These are phyloP conservation scores for Sinelater perroti DNA, from an alignment of 2,888 invertebrate genomes.

Conservation along the genomic window DNA sequence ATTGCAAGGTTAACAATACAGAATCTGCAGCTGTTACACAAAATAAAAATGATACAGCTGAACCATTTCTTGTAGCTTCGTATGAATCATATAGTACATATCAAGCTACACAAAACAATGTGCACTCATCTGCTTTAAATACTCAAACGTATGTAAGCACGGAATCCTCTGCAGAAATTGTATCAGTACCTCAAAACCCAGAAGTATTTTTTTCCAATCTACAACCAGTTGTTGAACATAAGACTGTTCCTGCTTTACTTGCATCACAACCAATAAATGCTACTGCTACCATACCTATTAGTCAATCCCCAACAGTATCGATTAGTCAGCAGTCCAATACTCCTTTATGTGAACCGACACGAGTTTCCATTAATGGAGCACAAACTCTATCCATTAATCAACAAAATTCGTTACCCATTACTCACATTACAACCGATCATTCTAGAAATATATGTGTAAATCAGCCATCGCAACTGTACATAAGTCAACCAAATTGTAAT, in stretches of 20 bases:
- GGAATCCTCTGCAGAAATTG: conserved; percentile 51
- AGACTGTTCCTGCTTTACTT: conserved; percentile 13
- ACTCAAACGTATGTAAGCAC: conserved; percentile 53
- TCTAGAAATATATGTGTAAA: conserved; percentile 50
- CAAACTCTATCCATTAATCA: conserved; percentile 28
- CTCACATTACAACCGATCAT: conserved; percentile 21
- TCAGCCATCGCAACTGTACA: conserved; percentile 50
- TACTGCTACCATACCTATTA: conserved; percentile 15
- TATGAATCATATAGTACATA: conserved; percentile 52
- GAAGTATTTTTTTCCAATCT: conserved; percentile 38
- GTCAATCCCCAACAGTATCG: conserved; percentile 21
- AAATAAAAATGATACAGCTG: conserved; percentile 42
- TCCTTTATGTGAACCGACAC: conserved; percentile 16
- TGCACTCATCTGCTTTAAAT: conserved; percentile 56
- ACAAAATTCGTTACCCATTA: conserved; percentile 28
- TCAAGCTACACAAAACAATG: conserved; percentile 51
- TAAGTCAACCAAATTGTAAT: conserved; percentile 48
- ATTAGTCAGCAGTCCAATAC: conserved; percentile 21
- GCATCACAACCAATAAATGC: conserved; percentile 18
- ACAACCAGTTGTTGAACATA: conserved; percentile 34
- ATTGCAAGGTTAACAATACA: conserved; percentile 1
- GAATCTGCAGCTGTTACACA: conserved; percentile 26
- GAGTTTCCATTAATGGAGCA: conserved; percentile 21
- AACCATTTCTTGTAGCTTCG: conserved; percentile 53
- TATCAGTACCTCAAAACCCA: conserved; percentile 47